phyloP scores from a whole-genome alignment of 2,797 vertebrate species.

The Lycodopsis pacificus region DNA sequence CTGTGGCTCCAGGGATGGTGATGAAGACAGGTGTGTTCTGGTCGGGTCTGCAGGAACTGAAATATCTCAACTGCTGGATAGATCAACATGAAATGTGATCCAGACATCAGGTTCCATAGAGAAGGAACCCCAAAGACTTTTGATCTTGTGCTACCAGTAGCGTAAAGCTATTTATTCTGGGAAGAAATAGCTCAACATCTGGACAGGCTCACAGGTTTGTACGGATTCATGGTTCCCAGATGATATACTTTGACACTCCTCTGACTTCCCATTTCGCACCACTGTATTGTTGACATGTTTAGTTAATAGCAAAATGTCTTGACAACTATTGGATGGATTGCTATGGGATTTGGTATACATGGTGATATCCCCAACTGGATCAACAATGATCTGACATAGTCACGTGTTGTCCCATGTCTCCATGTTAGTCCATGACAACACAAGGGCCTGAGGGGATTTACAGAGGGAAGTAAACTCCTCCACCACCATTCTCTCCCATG shows the following conservation, averaged over 20 bases:
- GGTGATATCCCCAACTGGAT: background rate
- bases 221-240: background rate
- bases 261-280: background rate
- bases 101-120: background rate
- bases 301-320: background rate
- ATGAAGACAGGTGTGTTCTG: background rate
- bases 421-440: slow-evolving; percentile 9
- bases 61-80: background rate
- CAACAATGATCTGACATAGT: background rate
- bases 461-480: background rate
- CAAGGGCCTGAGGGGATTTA: background rate
- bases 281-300: background rate
- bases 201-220: background rate
- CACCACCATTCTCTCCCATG: background rate
- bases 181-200: background rate
- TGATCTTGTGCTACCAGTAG: background rate
- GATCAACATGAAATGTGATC: background rate
- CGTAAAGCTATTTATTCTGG: background rate
- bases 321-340: background rate
- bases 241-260: background rate
- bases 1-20: background rate
- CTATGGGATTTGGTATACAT: background rate
- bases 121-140: background rate
- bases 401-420: background rate
- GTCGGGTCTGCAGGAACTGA: background rate